Conservation (phyloP, 1,140 invertebrate genomes). For the Zaprionus taronus region DNA sequence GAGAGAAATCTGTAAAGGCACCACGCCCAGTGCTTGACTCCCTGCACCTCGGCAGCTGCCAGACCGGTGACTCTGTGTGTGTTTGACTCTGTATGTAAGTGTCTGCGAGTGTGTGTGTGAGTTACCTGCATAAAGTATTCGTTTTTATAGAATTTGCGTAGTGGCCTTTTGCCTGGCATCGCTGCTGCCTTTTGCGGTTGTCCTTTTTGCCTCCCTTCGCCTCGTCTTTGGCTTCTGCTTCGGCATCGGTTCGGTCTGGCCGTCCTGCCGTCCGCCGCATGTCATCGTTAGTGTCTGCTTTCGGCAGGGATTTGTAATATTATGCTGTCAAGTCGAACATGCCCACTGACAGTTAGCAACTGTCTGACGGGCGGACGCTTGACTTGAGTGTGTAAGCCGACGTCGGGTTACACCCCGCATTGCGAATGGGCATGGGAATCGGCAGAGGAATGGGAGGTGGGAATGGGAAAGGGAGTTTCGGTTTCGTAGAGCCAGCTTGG, state of each 20-base stretch:
- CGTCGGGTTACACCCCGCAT: conserved; percentile 54
- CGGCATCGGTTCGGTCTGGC: conserved; percentile 29
- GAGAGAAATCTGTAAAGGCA: conserved; percentile 19
- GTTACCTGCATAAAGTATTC: conserved; percentile 44
- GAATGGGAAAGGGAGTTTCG: not conserved
- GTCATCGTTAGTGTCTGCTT: conserved; percentile 79
- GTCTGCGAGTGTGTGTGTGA: not conserved
- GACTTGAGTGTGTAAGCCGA: conserved; percentile 69
- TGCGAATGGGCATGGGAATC: conserved; percentile 24
- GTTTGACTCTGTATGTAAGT: too few relatives aligned
- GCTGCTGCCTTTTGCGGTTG: conserved; percentile 28
- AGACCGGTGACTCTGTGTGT: not conserved
- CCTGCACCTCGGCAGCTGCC: not conserved
- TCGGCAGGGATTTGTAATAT: conserved; percentile 82
- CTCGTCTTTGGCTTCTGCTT: too few relatives aligned
- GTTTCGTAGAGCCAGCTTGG: conserved; percentile 13
- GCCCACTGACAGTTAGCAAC: conserved; percentile 80
- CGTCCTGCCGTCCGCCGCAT: conserved; percentile 50
- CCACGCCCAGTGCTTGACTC: conserved; percentile 24
- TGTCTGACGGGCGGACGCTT: conserved; percentile 63
- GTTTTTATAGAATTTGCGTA: conserved; percentile 48
- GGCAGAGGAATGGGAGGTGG: conserved; percentile 1
- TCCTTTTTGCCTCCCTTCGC: conserved; percentile 27
- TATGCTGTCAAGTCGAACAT: conserved; percentile 82
- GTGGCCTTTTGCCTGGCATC: conserved; percentile 7